Evolutionary conservation across 2,113 vertebrate species (phyloP), one percentile per base, ranked within the genome.

Genomic region (Chaetura pelagica): DNA sequence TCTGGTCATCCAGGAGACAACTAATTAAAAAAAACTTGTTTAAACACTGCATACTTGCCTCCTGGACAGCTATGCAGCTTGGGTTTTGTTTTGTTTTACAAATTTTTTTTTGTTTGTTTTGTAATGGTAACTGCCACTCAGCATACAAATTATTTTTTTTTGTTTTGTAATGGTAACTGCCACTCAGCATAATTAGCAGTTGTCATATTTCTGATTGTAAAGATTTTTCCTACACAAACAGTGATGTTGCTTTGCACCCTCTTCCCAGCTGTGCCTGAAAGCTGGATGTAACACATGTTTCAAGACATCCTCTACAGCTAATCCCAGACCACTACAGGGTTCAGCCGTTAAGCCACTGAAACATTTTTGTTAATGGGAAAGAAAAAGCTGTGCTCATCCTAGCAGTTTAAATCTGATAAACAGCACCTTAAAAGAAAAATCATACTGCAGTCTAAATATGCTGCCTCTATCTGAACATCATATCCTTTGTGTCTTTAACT

Each of bases 211-310:
- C 81, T 62, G 68, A 26, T 90, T 87, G 79, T 51, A 91, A 92
- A 92, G 67, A 90, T 78, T 57, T 73, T 63, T 49, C n/a, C n/a
- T 18, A 77, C 55, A 88, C 75, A 95, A 93, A 40, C 46, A 68
- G 71, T 3, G 1, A 74, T 52, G 30, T 10, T 92, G 78, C 84
- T 90, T 96, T 89, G 55, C 59, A 82, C 68, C 77, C 66, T 93
- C 49, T 90, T 89, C 89, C 87, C 90, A 96, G 93, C 93, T 95
- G 92, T 91, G 93, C 71, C 71, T 35, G n/a, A 80, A 71, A 94
- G 89, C 87, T 59, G 26, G 30, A 52, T 59, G 26, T n/a, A 52
- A 87, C 42, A 44, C 0, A 0, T 22, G 21, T 83, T 64, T 84
- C 67, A 89, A 89, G 58, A 49, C 87, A 93, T 75, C 62, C 89